A percentile compares a stretch with the other conserved stretches of the same genome.
Evolutionary conservation across 2,113 vertebrate genomes (phyloP).

Genomic region (Mesitornis unicolor): DNA sequence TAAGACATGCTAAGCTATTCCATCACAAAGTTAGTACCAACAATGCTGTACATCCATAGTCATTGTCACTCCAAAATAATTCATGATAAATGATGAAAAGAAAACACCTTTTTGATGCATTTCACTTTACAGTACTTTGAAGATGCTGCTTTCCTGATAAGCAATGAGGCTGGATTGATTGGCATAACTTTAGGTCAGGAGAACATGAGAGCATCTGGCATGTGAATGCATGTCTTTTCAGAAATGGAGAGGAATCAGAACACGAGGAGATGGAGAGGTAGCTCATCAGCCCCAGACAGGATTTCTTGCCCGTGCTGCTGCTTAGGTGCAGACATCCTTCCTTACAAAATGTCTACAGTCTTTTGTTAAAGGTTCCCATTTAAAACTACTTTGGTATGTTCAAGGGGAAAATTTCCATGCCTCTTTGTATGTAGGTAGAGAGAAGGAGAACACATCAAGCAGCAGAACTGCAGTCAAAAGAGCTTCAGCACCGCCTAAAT

Average conservation of each 20-base stretch:
- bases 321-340: not conserved
- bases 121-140: not conserved
- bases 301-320: not conserved
- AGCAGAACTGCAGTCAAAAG: not conserved
- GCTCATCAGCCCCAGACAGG: not conserved
- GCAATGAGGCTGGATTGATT: not conserved
- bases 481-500: not conserved
- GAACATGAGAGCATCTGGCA: not conserved
- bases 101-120: not conserved
- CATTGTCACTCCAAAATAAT: not conserved
- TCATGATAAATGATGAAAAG: not conserved
- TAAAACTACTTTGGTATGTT: not conserved
- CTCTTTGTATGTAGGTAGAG: not conserved
- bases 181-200: not conserved
- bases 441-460: not conserved
- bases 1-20: not conserved
- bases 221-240: not conserved
- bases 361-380: not conserved
- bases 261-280: accelerated
- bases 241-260: not conserved
- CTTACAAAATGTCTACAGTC: too few relatives aligned
- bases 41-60: accelerated
- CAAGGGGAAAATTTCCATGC: not conserved
- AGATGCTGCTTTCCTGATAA: not conserved
- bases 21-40: not conserved